A percentile compares a stretch with the other conserved stretches of the same genome.
Conservation (phyloP, 2,797 vertebrate species). For the Epinephelus malabaricus region DNA sequence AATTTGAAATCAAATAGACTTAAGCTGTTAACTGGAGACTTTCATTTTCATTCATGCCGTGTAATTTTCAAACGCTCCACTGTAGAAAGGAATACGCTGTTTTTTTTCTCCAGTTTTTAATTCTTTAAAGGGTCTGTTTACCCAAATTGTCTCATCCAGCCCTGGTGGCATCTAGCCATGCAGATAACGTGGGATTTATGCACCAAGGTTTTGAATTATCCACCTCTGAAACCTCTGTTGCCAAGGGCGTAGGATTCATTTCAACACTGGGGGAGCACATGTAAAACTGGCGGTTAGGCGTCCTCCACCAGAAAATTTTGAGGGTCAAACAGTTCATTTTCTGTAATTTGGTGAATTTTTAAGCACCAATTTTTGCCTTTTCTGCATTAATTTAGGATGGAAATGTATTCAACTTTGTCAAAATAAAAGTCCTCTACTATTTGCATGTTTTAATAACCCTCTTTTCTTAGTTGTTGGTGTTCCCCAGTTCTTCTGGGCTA, state of each 20-base stretch:
- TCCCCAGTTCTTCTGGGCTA: no score
- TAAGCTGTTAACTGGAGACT: slow-evolving; percentile 66
- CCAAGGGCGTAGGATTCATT: no score
- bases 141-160: slow-evolving; percentile 2
- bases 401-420: no score
- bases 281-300: no score
- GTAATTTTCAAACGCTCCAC: slow-evolving; percentile 49
- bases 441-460: no score
- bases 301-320: not conserved
- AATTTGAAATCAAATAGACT: slow-evolving; percentile 77
- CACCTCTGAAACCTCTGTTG: not conserved
- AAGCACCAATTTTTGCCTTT: no score
- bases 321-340: no score
- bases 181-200: slow-evolving; percentile 3
- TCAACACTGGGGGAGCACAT: no score
- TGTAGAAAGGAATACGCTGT: not conserved
- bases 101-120: not conserved
- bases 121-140: slow-evolving; percentile 15
- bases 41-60: slow-evolving; percentile 67
- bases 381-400: no score
- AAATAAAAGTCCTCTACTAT: no score
- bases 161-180: not conserved
- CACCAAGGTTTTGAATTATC: not conserved
- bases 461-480: no score
- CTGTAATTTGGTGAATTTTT: no score